Base-by-base conservation (phyloP, 1,140 invertebrate genomes). In the Odontomachus brunneus region DNA sequence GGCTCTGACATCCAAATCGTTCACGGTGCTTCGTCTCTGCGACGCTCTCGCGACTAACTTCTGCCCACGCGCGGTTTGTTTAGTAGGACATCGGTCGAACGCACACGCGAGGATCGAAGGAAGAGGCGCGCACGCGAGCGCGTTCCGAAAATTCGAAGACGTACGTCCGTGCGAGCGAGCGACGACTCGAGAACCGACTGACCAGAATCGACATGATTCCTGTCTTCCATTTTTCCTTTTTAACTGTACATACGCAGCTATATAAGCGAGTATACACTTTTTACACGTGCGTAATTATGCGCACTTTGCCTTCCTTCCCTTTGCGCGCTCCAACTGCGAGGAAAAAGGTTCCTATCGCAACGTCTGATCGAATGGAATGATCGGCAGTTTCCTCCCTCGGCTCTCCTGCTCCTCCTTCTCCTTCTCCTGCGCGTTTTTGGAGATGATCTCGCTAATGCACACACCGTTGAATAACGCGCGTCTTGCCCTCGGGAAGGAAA, bases 341-440 rank as follows among this genome's bases (percentile, higher is more conserved):
- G 71, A 80, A 53, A 65, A 60, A 48, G 24, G 24, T n/a, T 67
- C 17, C 33, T 53, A 51, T 69, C 81, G 51, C n/a, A 83, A 83
- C 53, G 49, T 81, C 49, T 74, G 83, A 81, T 75, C 71, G 51
- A 86, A 65, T 60, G 44, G 55, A 81, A 88, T 83, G 69, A 71
- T 82, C 62, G 55, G 44, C 62, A 66, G 51, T 75, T 76, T 83
- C 29, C 38, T 44, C 15, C 24, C 26, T 26, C 24, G 53, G 26
- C 19, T 76, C 14, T 67, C 53, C 5, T 33, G 2, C 29, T 33
- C 5, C 29, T 33, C 29, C 38, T 53, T 2, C 14, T 22, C 38
- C 9, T 44, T 7, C 38, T 22, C 51, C 51, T 14, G 22, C n/a
- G 9, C 19, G 26, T 33, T 78, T 44, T 49, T 33, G 17, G 33